Base-by-base conservation (phyloP, 2,888 invertebrate species). In the Athetis lepigone region DNA sequence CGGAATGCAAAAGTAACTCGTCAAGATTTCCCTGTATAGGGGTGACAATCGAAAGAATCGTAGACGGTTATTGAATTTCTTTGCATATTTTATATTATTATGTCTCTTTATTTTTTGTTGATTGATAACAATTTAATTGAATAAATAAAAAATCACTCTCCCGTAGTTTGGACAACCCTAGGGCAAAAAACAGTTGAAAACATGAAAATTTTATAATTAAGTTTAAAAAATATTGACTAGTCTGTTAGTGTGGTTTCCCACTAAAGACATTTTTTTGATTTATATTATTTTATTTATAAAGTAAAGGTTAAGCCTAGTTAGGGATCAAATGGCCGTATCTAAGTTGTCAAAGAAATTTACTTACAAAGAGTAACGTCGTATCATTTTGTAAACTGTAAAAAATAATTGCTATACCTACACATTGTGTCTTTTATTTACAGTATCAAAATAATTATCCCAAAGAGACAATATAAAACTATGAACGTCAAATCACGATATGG, bases 61-160 rank as follows among this genome's bases (percentile, higher is more conserved):
- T 76, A 84, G 88, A 89, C 86, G 87, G 88, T 93, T 93, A 93
- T 93, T 93, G 92, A 93, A 93, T 93, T 92, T 93, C 91, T 92
- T 90, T 90, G 88, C 89, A 90, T 90, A 92, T 92, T 93, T 91
- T 87, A 91, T 92, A n/a, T n/a, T n/a, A n/a, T n/a, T n/a, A 92
- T 89, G 85, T 88, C 88, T 88, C 82, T 89, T 88, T 86, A 86
- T 90, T 89, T 80, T 85, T 87, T 87, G 85, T 87, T 88, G 83
- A 82, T 84, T 83, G 83, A 83, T 85, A 82, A 82, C 78, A 83
- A 85, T 80, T 78, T 79, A 79, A 81, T 73, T 65, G 42, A 61
- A 68, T 77, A 43, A 75, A 62, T 69, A 70, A 39, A 49, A 67
- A 45, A 33, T 56, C 1, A 23, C 6, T n/a, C 36, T 0, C 16